Percentiles rank a stretch among this genome's conserved stretches.
Evolutionary conservation across 2,888 invertebrate genomes (phyloP).

Genomic region (Hypomecis atomaria): DNA sequence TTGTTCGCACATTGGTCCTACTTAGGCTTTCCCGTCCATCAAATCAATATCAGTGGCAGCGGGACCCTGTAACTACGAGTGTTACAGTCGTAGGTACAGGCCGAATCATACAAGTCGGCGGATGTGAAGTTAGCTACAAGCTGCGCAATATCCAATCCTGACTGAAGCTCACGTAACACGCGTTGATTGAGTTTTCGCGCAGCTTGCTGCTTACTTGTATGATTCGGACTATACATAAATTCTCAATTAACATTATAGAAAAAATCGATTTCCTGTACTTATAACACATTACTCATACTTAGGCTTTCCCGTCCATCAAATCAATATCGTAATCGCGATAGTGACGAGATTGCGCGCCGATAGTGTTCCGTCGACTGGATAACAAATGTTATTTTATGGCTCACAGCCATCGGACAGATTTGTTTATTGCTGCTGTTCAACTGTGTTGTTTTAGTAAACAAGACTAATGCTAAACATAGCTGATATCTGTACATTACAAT

Average conservation of each 20-base stretch:
- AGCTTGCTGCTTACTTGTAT: too few relatives aligned
- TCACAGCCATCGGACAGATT: constrained; percentile 22
- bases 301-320: constrained; percentile 16
- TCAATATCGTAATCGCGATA: constrained; percentile 34
- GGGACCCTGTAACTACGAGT: too few relatives aligned
- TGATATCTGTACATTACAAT: not conserved
- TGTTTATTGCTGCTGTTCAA: constrained; percentile 25
- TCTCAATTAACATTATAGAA: not conserved
- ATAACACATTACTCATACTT: not conserved
- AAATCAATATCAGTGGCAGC: too few relatives aligned
- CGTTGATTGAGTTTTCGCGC: too few relatives aligned
- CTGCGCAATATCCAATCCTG: too few relatives aligned
- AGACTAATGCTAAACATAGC: not conserved
- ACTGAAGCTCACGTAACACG: too few relatives aligned
- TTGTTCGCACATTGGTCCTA: too few relatives aligned
- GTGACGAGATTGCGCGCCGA: constrained; percentile 47
- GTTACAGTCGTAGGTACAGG: too few relatives aligned
- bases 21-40: too few relatives aligned
- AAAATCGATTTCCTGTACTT: not conserved
- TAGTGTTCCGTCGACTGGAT: constrained; percentile 36
- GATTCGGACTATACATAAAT: too few relatives aligned
- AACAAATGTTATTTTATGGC: constrained; percentile 26
- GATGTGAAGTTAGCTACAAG: too few relatives aligned
- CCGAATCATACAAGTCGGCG: too few relatives aligned
- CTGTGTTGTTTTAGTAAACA: constrained; percentile 5